Evolutionary conservation across 2,888 invertebrate genomes (phyloP), one percentile per base, ranked within the genome.

Genomic region (Agrilus mali): DNA sequence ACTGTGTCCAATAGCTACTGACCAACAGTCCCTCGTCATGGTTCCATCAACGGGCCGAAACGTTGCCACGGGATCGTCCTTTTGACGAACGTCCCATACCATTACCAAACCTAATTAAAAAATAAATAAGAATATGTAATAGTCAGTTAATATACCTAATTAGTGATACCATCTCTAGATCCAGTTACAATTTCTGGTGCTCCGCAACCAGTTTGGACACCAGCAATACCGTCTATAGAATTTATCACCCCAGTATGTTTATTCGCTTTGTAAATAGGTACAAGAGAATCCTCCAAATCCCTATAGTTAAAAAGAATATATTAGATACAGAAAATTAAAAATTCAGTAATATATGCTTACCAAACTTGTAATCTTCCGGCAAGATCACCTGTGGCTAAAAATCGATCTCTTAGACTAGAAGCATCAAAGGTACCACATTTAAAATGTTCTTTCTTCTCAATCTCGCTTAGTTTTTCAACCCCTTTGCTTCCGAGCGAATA

Each of bases 121-220:
- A 37, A 16, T 7, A 16, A 40, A 40, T 20, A 20, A 33, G 14
- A 1, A 40, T n/a, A 33, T 7, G 15, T 12, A 2, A 7, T 33
- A 15, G 10, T 13, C 17, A 20, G 33, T 16, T 33, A 12, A n/a
- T 45, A 34, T 17, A n/a, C 4, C 17, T n/a, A 20, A 38, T 41
- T 37, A 33, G 33, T 38, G 51, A 55, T 69, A 74, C 95, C 95
- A 74, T 96, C 95, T 65, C 88, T 74, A 52, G 93, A 86, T 5
- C 93, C 95, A 5, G 95, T 95, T 0, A 85, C 92, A 55, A 96
- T 80, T 74, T 96, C 96, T 7, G 95, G 94, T 3, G 95, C 92
- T 13, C 95, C 95, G 64, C 85, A 88, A 41, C 87, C 86, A 41
- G 75, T 78, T 15, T 61, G 58, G 33, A 75, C 77, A 0, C 95